Evolutionary conservation across 1,140 invertebrate genomes (phyloP).

Genomic region (Acromyrmex heyeri): DNA sequence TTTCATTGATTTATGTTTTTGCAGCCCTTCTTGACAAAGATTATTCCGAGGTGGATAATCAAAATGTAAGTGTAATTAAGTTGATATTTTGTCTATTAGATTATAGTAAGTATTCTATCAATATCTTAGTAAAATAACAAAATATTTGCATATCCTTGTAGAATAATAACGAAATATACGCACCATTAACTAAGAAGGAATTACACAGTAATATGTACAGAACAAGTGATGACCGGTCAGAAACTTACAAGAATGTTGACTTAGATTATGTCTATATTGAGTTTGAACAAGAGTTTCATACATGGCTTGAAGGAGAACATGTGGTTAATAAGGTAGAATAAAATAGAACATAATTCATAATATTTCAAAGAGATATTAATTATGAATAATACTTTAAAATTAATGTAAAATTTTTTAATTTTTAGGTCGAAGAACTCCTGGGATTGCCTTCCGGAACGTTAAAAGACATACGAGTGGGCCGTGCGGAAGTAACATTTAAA

Average conservation of each 20-base stretch:
- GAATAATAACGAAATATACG: constrained; percentile 72
- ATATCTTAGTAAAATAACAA: constrained; percentile 69
- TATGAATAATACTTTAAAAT: not conserved
- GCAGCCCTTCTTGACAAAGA: constrained; percentile 31
- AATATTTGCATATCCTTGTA: constrained; percentile 60
- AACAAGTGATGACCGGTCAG: constrained; percentile 79
- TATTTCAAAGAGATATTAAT: not conserved
- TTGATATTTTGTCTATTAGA: not conserved
- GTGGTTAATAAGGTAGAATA: constrained; percentile 78
- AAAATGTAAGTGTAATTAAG: constrained; percentile 55
- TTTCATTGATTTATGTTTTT: not conserved
- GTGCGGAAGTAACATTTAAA: constrained; percentile 94
- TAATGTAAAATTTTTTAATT: constrained; percentile 9
- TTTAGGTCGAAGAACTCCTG: constrained; percentile 88
- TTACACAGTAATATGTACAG: constrained; percentile 72
- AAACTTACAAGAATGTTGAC: constrained; percentile 88
- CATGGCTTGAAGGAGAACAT: constrained; percentile 80
- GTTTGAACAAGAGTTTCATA: constrained; percentile 87
- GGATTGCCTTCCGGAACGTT: constrained; percentile 88
- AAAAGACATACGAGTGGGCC: constrained; percentile 89
- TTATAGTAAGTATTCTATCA: not conserved
- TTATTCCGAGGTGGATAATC: not conserved
- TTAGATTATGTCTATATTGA: constrained; percentile 90
- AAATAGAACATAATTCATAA: not conserved
- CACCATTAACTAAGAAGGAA: constrained; percentile 85